Percentiles rank a stretch among this genome's conserved stretches.
phyloP scores from a whole-genome alignment of 2,797 vertebrate genomes.

The Galagoides demidoff region DNA sequence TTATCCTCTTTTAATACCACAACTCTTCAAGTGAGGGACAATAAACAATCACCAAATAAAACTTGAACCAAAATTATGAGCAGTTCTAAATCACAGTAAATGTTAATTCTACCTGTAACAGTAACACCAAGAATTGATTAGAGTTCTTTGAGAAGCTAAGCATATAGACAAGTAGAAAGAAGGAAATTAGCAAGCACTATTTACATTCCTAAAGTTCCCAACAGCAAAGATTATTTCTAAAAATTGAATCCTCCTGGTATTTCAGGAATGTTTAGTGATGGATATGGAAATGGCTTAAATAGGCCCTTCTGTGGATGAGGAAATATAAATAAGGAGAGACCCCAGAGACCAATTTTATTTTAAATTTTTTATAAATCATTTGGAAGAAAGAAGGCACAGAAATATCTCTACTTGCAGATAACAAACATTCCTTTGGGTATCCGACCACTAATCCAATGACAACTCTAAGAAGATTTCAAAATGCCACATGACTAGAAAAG shows the following conservation, averaged over 20 bases:
- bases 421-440: conserved; percentile 22
- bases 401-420: conserved; percentile 32
- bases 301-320: not conserved
- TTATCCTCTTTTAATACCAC: not conserved
- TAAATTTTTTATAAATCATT: conserved; percentile 49
- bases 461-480: conserved; percentile 45
- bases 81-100: not conserved
- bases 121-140: not conserved
- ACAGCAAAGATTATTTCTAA: conserved; percentile 47
- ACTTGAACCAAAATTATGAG: conserved; percentile 35
- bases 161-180: not conserved
- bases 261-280: conserved; percentile 26
- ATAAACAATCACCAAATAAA: conserved; percentile 20
- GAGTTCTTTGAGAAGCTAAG: not conserved
- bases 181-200: conserved; percentile 9
- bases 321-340: not conserved
- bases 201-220: conserved; percentile 53
- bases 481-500: conserved; percentile 24
- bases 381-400: conserved; percentile 24
- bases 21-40: conserved; percentile 4
- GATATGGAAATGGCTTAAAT: conserved; percentile 55
- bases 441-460: not conserved
- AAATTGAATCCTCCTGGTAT: conserved; percentile 16
- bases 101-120: not conserved
- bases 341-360: conserved; percentile 36